Base-by-base conservation (phyloP, 2,113 vertebrate species). In the Anolis sagrei region DNA sequence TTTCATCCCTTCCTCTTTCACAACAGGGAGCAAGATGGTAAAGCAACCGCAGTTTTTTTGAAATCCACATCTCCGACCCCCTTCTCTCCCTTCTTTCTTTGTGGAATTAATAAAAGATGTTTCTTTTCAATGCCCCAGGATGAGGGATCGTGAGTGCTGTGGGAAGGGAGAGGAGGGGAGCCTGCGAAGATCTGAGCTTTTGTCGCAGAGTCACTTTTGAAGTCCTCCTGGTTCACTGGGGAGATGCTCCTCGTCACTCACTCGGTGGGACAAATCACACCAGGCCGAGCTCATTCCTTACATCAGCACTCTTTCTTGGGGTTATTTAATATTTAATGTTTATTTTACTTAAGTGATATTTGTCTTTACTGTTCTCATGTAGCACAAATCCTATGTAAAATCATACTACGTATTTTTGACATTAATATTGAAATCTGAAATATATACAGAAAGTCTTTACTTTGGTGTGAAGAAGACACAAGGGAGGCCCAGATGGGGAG, bases 41-140 rank as follows among this genome's bases (percentile, higher is more conserved):
- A 80, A 0, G 44, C 76, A 34, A 66, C 81, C 58, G 1, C 51
- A 49, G 8, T 19, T 34, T 18, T 44, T 21, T 72, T 68, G 36
- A 6, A 73, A 11, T 29, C n/a, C 25, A 27, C 10, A 29, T 29
- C 25, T 29, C 27, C 25, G 25, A 4, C 7, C n/a, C 11, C n/a
- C 11, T 64, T 34, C 49, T 16, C 62, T 27, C 44, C 14, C 16
- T 10, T 48, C 54, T n/a, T 23, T 39, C 32, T 25, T 1, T 79
- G 51, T 6, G 27, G 23, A 88, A 83, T 87, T 75, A 79, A 84
- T 73, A 66, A 79, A 88, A 79, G 54, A 64, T 83, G 86, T 68
- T 64, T 84, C 39, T 18, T 54, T 68, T 39, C 81, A 39, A 16
- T 4, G 69, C 32, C 66, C 16, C 68, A 8, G 54, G 39, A 21